Percentiles rank a stretch among this genome's conserved stretches.
These are phyloP conservation scores for Pseudomyrmex sp. DNA, from an alignment of 1,140 invertebrate species.

Conservation along the genomic window DNA sequence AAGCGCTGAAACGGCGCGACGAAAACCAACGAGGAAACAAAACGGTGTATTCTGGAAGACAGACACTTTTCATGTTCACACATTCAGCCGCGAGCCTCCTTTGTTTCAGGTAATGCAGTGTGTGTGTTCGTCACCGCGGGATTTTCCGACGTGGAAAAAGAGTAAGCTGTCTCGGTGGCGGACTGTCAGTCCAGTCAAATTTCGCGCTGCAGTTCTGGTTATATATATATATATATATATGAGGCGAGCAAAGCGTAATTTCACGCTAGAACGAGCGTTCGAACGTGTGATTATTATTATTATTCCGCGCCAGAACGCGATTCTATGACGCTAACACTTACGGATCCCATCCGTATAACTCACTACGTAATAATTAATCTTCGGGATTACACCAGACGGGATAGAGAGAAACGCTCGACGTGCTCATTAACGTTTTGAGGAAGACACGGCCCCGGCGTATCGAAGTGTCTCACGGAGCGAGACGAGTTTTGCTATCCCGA, in stretches of 20 bases:
- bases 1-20: slow-evolving; percentile 45
- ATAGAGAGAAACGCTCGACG: slow-evolving; percentile 34
- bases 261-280: background rate
- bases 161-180: background rate
- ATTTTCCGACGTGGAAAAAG: slow-evolving; percentile 26
- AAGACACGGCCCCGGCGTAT: background rate
- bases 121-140: slow-evolving; percentile 39
- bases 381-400: slow-evolving; percentile 37
- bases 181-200: slow-evolving; percentile 13
- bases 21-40: slow-evolving; percentile 44
- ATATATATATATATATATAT: no score
- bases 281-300: slow-evolving; percentile 55
- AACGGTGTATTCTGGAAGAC: slow-evolving; percentile 39
- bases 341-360: background rate
- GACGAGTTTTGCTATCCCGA: slow-evolving; percentile 16
- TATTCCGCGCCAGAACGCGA: slow-evolving; percentile 16
- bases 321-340: slow-evolving; percentile 13
- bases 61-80: slow-evolving; percentile 55
- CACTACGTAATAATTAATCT: slow-evolving; percentile 46
- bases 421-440: slow-evolving; percentile 42
- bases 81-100: slow-evolving; percentile 37
- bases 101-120: slow-evolving; percentile 53
- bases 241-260: background rate
- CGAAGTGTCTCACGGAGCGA: slow-evolving; percentile 9
- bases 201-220: slow-evolving; percentile 1